phyloP scores from a whole-genome alignment of 2,113 vertebrate species.

The Mesitornis unicolor region DNA sequence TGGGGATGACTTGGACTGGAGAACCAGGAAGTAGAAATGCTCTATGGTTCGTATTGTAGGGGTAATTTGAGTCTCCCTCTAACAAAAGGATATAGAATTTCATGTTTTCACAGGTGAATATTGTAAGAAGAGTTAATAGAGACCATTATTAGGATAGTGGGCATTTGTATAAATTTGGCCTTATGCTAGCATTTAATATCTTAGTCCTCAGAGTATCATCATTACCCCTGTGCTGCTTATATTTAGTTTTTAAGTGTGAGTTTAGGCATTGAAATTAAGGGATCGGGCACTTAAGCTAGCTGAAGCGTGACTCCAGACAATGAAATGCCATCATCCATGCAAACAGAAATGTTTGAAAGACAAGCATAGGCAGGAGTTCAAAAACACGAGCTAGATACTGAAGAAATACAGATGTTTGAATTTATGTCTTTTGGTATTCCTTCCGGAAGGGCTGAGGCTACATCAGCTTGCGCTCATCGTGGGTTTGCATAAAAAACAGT shows the following conservation, averaged over 20 bases:
- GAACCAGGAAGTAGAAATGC: neutral
- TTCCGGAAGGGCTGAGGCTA: neutral
- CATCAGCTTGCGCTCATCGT: rapidly evolving
- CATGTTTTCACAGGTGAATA: neutral
- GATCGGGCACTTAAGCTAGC: neutral
- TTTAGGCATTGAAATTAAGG: neutral
- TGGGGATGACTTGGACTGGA: neutral
- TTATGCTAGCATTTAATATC: neutral
- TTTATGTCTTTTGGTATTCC: neutral
- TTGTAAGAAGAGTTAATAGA: neutral
- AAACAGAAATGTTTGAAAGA: neutral
- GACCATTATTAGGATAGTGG: neutral
- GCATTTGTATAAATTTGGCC: neutral
- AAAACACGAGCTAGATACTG: neutral
- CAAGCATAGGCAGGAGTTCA: neutral
- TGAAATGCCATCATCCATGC: rapidly evolving
- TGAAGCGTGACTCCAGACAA: neutral
- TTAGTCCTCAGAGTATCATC: neutral
- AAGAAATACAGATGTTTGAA: neutral
- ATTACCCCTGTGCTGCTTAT: neutral
- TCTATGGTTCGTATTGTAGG: neutral
- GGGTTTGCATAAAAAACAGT: neutral
- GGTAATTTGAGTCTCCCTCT: neutral
- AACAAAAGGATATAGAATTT: neutral
- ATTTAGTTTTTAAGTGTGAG: neutral